A percentile compares a stretch with the other conserved stretches of the same genome.
phyloP scores from a whole-genome alignment of 2,888 invertebrate species.

The Apotomis turbidana region DNA sequence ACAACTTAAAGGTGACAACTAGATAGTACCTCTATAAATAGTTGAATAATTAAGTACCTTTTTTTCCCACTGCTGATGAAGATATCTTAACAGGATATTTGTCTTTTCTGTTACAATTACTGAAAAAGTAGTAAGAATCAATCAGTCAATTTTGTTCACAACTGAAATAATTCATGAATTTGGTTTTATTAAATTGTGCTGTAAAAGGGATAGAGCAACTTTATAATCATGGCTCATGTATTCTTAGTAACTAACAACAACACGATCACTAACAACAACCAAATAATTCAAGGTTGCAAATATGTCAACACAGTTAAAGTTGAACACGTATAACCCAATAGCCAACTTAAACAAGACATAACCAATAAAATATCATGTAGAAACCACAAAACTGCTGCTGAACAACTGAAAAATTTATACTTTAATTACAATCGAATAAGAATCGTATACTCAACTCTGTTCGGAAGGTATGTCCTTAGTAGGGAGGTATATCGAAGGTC shows the following conservation, averaged over 20 bases:
- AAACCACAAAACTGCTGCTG: too few species aligned
- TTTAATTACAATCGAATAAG: neutral
- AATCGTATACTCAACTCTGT: constrained; percentile 88
- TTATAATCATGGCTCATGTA: too few species aligned
- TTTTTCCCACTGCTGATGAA: constrained; percentile 98
- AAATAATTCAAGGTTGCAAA: neutral
- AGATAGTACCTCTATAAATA: neutral
- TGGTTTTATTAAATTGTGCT: too few species aligned
- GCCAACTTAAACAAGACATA: neutral
- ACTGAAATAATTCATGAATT: neutral
- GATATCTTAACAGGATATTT: constrained; percentile 95
- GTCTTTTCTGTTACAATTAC: constrained; percentile 98
- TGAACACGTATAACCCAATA: neutral
- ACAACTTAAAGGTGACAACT: neutral
- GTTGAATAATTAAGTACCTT: constrained; percentile 84
- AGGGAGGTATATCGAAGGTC: constrained; percentile 95
- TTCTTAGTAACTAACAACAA: neutral
- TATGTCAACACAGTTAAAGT: constrained; percentile 6
- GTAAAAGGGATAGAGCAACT: too few species aligned
- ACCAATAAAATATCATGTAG: constrained; percentile 13
- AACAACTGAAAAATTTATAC: neutral
- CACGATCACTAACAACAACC: neutral
- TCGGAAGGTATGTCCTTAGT: constrained; percentile 97
- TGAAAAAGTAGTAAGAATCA: constrained; percentile 74
- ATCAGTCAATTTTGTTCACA: constrained; percentile 13